Conservation (phyloP, 1,140 invertebrate genomes). For the Drosophila kurseongensis region DNA sequence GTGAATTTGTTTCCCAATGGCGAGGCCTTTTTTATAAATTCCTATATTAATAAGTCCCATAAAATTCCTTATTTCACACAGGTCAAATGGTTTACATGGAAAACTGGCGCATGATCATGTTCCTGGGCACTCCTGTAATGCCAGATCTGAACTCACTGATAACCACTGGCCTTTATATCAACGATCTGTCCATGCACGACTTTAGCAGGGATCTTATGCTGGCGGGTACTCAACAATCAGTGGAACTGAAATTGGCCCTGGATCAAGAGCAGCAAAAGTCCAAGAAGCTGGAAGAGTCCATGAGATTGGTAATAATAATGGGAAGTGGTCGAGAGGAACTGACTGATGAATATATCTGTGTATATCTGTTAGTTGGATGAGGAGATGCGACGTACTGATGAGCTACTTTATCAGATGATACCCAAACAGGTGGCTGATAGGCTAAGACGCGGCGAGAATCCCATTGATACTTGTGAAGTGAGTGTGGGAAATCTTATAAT, state of each 20-base stretch:
- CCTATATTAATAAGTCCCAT: not conserved
- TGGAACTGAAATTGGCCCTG: conserved; percentile 96
- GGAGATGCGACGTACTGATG: conserved; percentile 98
- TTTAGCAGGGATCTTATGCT: conserved; percentile 98
- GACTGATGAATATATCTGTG: too few relatives aligned
- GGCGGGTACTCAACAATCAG: conserved; percentile 98
- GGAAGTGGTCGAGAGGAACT: too few relatives aligned
- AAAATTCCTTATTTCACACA: not conserved
- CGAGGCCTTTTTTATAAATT: not conserved
- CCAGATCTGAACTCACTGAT: conserved; percentile 95
- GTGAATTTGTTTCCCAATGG: not conserved
- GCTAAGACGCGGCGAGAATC: conserved; percentile 95
- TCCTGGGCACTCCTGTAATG: conserved; percentile 97
- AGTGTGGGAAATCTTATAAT: conserved; percentile 26
- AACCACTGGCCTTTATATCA: conserved; percentile 95
- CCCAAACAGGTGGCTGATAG: conserved; percentile 98
- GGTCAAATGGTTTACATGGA: conserved; percentile 99
- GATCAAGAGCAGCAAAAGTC: conserved; percentile 99
- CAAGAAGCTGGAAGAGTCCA: conserved; percentile 97
- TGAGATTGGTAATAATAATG: conserved; percentile 86
- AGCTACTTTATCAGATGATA: conserved; percentile 99
- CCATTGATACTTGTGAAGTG: conserved; percentile 98
- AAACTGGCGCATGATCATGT: conserved; percentile 98
- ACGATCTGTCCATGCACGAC: conserved; percentile 99
- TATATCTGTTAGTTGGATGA: conserved; percentile 90